phyloP scores from a whole-genome alignment of 1,140 invertebrate genomes.

The Pectinophora gossypiella region DNA sequence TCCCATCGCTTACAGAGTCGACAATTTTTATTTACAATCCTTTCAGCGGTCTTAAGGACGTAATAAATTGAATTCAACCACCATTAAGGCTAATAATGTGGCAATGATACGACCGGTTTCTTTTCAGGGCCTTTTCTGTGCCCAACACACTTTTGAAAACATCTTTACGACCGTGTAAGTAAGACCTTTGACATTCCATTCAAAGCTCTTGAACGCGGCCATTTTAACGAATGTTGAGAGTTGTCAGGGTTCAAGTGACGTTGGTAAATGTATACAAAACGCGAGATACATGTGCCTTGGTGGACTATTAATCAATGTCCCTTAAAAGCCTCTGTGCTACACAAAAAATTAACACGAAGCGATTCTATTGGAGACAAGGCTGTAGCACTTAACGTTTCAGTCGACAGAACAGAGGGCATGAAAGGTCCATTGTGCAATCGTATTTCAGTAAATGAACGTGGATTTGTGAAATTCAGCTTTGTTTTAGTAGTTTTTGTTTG shows the following conservation, averaged over 20 bases:
- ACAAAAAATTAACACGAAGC: conserved; percentile 48
- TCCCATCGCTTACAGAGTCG: no score
- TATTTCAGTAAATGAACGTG: no score
- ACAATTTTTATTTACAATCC: no score
- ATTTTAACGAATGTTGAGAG: no score
- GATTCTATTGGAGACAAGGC: background rate
- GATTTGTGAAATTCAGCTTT: no score
- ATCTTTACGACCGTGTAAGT: conserved; percentile 2
- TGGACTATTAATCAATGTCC: conserved; percentile 51
- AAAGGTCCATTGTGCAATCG: background rate
- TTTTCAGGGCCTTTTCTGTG: conserved; percentile 16
- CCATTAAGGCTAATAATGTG: conserved; percentile 18
- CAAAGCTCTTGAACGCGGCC: no score
- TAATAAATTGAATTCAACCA: conserved; percentile 7
- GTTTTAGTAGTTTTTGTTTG: no score
- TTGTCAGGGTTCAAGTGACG: background rate
- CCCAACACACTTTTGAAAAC: conserved; percentile 15
- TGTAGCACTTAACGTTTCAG: background rate
- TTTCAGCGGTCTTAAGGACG: background rate
- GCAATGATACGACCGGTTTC: conserved; percentile 19
- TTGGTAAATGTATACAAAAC: conserved; percentile 23
- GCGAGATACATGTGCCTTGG: conserved; percentile 38
- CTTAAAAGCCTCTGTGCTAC: conserved; percentile 46
- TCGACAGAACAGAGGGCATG: background rate
- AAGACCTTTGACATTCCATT: no score